Percentiles rank a stretch among this genome's conserved stretches.
Evolutionary conservation across 2,113 vertebrate species (phyloP).

Genomic region (Anarrhichthys ocellatus): DNA sequence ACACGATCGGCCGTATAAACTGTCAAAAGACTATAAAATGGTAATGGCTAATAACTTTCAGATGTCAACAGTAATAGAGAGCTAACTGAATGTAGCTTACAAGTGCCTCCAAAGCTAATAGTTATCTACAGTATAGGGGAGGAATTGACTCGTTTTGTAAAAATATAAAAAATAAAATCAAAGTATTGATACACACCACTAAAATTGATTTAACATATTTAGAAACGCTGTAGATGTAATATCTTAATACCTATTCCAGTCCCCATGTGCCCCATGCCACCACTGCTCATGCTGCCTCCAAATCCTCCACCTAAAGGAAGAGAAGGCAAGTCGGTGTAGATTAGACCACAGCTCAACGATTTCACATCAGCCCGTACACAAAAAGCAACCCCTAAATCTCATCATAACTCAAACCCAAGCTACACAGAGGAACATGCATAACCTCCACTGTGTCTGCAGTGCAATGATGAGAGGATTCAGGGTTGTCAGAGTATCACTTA

Average conservation of each 20-base stretch:
- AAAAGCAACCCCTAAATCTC: not conserved
- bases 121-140: not conserved
- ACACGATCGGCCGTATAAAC: conserved; percentile 7
- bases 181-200: not conserved
- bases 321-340: conserved; percentile 58
- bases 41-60: not conserved
- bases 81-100: not conserved
- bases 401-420: not conserved
- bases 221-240: conserved; percentile 41
- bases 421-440: not conserved
- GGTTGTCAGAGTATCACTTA: conserved; percentile 58
- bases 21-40: conserved; percentile 11
- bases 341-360: not conserved
- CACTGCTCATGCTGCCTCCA: conserved; percentile 92
- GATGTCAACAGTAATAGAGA: conserved; percentile 13
- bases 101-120: not conserved
- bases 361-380: not conserved
- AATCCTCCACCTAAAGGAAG: conserved; percentile 88
- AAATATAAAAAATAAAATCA: no score
- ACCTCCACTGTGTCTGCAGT: not conserved
- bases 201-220: not conserved
- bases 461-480: not conserved
- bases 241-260: conserved; percentile 92
- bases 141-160: not conserved
- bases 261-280: conserved; percentile 93